A percentile compares a stretch with the other conserved stretches of the same genome.
phyloP scores from a whole-genome alignment of 2,113 vertebrate species.

The Syrmaticus mikado region DNA sequence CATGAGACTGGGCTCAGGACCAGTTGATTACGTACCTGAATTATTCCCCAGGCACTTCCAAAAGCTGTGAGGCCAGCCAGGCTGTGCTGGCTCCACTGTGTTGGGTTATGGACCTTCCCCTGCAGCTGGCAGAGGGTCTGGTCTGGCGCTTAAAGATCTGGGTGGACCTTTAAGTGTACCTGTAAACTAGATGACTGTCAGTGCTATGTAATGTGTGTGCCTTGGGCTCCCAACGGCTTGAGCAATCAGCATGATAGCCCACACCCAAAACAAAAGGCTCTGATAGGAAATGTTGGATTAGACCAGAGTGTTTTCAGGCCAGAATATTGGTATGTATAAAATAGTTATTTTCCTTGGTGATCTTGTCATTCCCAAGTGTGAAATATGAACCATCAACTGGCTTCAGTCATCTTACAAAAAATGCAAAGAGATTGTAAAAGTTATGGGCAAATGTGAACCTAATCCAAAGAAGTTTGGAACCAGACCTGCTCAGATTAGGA shows the following conservation, averaged over 20 bases:
- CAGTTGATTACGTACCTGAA: fast-evolving
- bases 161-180: neutral
- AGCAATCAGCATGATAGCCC: neutral
- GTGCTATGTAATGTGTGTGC: neutral
- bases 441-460: neutral
- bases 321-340: neutral
- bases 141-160: fast-evolving
- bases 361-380: neutral
- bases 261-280: neutral
- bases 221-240: neutral
- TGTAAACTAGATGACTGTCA: neutral
- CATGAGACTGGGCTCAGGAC: neutral
- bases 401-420: neutral
- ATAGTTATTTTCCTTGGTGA: neutral
- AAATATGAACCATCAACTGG: neutral
- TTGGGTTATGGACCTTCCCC: neutral
- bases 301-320: neutral
- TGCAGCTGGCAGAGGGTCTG: neutral
- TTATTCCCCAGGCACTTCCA: neutral
- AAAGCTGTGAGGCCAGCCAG: neutral
- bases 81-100: neutral
- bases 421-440: neutral
- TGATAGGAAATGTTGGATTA: neutral
- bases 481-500: neutral
- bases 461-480: neutral